Evolutionary conservation across 2,113 vertebrate genomes (phyloP), one percentile per base, ranked within the genome.

Genomic region (Cygnus buccinator): DNA sequence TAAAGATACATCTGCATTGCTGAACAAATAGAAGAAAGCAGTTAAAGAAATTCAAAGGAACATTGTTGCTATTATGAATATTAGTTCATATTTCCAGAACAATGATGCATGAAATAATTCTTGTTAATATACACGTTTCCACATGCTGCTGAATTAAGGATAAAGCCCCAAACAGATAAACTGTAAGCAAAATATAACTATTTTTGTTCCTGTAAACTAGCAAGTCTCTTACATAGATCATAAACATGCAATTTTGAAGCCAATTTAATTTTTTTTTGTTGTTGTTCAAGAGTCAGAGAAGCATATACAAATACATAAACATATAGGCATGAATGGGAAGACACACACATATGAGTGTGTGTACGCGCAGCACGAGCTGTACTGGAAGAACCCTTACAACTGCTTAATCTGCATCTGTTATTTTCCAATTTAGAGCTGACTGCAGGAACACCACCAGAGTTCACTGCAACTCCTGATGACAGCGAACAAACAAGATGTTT

Each of bases 401-500:
- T 43, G n/a, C 50, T 87, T 89, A 80, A 96, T 48, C 85, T 39
- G 23, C 79, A 85, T 73, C 79, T 82, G 23, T 37, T 86, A 1
- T 54, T 62, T 44, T 57, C 66, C 48, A 65, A 10, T 58, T 50
- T 44, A 68, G 96, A 66, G 22, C 41, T 68, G 76, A 66, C 2
- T 86, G 37, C 18, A 95, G 61, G 84, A 92, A 59, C 31, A 78
- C 82, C 84, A 22, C 26, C 94, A 87, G 66, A 92, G 43, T 76
- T 95, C 63, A 26, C 0, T 16, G 59, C 82, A 84, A 16, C 14
- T 89, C 58, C 37, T 48, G 62, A 94, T 66, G 87, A 95, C 75
- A 96, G 75, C 39, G 91, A 81, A 50, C 62, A 92, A 97, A 95
- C 73, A 86, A 84, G 71, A 88, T 84, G 37, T 82, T 70, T 84